Evolutionary conservation across 1,140 invertebrate genomes (phyloP).

Genomic region (Zaprionus vittiger): DNA sequence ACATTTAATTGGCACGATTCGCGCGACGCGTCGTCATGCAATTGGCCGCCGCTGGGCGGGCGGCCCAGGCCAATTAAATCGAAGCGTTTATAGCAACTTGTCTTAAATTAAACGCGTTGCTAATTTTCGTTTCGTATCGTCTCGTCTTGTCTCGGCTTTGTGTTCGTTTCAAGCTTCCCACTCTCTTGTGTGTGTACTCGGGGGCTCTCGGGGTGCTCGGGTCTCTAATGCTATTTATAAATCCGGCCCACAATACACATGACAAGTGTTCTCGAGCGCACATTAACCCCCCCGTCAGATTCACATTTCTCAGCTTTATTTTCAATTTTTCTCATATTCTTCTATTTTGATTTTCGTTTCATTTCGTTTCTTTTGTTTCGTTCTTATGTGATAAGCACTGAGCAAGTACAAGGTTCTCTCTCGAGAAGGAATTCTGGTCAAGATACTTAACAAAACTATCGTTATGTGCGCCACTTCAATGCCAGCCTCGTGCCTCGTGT

Average conservation of each 20-base stretch:
- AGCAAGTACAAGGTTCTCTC: constrained; percentile 42
- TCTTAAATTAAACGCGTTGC: constrained; percentile 54
- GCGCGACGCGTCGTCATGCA: constrained; percentile 65
- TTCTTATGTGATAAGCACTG: constrained; percentile 29
- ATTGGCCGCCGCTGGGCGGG: constrained; percentile 62
- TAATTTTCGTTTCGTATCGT: constrained; percentile 32
- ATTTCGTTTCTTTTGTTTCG: not conserved
- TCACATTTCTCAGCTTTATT: constrained; percentile 22
- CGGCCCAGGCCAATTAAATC: constrained; percentile 62
- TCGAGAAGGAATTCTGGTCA: constrained; percentile 16
- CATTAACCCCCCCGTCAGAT: constrained; percentile 58
- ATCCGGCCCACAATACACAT: constrained; percentile 38
- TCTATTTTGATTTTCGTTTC: constrained; percentile 4
- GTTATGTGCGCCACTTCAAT: constrained; percentile 42
- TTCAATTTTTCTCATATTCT: constrained; percentile 14
- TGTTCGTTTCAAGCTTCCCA: constrained; percentile 7
- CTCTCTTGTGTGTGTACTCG: not conserved
- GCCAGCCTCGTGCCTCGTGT: constrained; percentile 32
- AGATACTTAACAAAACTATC: constrained; percentile 50
- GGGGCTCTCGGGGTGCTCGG: not conserved
- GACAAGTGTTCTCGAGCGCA: constrained; percentile 59
- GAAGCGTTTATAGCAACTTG: constrained; percentile 69
- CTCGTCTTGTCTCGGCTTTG: not conserved
- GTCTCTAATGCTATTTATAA: constrained; percentile 59
- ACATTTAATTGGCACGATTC: constrained; percentile 78